Conservation (phyloP, 2,888 invertebrate genomes). For the Hypomecis punctinalis region DNA sequence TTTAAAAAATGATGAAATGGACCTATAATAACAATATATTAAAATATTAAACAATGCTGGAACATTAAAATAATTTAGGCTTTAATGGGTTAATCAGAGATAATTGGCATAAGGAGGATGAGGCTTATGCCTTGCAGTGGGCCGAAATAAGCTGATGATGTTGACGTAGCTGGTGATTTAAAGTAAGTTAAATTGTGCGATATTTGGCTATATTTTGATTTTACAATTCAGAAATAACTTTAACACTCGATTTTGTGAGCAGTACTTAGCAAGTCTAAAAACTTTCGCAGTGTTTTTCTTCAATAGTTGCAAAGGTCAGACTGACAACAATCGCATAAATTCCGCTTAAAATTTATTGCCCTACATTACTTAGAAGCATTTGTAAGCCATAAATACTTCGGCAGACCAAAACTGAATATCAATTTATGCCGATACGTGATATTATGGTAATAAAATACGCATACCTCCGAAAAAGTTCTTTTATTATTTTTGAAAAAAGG, state of each 20-base stretch:
- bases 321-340: conserved; percentile 15
- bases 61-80: no score
- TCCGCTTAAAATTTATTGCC: conserved; percentile 15
- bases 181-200: no score
- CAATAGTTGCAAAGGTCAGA: conserved; percentile 10
- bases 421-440: conserved; percentile 21
- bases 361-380: conserved; percentile 11
- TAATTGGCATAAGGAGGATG: no score
- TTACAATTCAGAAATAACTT: no score
- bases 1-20: no score
- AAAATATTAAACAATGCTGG: no score
- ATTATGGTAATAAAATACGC: background rate
- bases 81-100: no score
- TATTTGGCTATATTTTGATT: no score
- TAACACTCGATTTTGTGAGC: background rate
- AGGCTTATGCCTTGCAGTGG: no score
- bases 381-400: conserved; percentile 21
- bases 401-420: conserved; percentile 25
- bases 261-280: background rate
- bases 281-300: background rate
- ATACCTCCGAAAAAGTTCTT: background rate
- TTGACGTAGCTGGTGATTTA: no score
- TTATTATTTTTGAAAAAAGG: background rate
- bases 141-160: no score
- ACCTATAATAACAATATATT: no score